A percentile compares a stretch with the other conserved stretches of the same genome.
These are phyloP conservation scores for Euzetes globulus DNA, from an alignment of 2,888 invertebrate species.

Conservation along the genomic window DNA sequence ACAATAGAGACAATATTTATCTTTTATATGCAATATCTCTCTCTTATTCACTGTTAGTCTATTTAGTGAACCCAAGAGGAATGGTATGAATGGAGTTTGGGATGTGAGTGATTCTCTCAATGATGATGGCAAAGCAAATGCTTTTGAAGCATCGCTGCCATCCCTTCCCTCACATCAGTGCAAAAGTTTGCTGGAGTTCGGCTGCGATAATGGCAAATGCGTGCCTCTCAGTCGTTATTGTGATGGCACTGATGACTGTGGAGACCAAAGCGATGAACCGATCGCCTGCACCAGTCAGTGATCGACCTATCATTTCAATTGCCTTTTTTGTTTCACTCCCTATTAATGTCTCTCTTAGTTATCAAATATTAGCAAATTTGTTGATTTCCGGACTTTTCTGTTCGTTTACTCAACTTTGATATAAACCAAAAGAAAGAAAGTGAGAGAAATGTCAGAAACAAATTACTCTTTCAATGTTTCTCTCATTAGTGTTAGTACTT, in stretches of 20 bases:
- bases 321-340: neutral
- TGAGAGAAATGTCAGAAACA: neutral
- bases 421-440: neutral
- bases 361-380: slow-evolving; percentile 19
- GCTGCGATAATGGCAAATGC: slow-evolving; percentile 49
- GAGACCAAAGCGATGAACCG: slow-evolving; percentile 68
- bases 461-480: slow-evolving; percentile 4
- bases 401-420: neutral
- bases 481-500: neutral
- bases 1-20: slow-evolving; percentile 19
- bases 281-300: slow-evolving; percentile 68
- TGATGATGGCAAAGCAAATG: neutral
- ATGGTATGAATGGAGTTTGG: slow-evolving; percentile 12
- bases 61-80: slow-evolving; percentile 26
- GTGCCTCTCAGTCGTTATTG: slow-evolving; percentile 66
- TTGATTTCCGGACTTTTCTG: slow-evolving; percentile 19
- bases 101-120: slow-evolving; percentile 2
- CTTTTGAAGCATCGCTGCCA: neutral
- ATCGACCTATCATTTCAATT: slow-evolving; percentile 13
- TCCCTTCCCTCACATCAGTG: neutral
- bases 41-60: neutral
- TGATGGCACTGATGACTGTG: slow-evolving; percentile 68
- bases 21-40: slow-evolving; percentile 3
- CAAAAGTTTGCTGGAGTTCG: slow-evolving; percentile 20
- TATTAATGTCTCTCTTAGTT: slow-evolving; percentile 21